phyloP scores from a whole-genome alignment of 2,888 invertebrate species.

The Drosophila limbata region DNA sequence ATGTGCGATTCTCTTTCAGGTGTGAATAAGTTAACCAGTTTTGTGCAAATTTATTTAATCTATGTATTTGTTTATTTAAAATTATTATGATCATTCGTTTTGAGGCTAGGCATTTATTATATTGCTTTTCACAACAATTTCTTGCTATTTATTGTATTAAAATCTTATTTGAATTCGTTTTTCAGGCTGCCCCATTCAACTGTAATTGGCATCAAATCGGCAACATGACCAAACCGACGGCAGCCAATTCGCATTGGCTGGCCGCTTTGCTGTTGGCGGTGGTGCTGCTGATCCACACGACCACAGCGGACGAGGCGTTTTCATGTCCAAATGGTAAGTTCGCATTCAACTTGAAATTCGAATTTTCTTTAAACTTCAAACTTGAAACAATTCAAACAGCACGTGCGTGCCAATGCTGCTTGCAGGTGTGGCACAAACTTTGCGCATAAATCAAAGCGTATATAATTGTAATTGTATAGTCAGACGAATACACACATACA shows the following conservation, averaged over 20 bases:
- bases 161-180: slow-evolving; percentile 14
- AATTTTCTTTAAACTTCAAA: slow-evolving; percentile 28
- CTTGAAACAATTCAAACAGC: slow-evolving; percentile 33
- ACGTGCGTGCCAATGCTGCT: slow-evolving; percentile 60
- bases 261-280: slow-evolving; percentile 83
- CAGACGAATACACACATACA: slow-evolving; percentile 21
- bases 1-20: slow-evolving; percentile 42
- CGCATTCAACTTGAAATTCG: slow-evolving; percentile 56
- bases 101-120: slow-evolving; percentile 7
- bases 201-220: slow-evolving; percentile 71
- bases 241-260: slow-evolving; percentile 85
- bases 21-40: slow-evolving; percentile 64
- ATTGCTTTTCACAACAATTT: slow-evolving; percentile 18
- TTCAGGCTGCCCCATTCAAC: slow-evolving; percentile 60
- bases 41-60: slow-evolving; percentile 3
- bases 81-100: slow-evolving; percentile 8
- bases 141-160: slow-evolving; percentile 49
- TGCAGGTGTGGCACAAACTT: slow-evolving; percentile 63
- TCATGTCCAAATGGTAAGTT: slow-evolving; percentile 85
- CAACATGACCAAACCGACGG: slow-evolving; percentile 84
- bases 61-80: slow-evolving; percentile 12
- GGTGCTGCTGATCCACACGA: slow-evolving; percentile 56
- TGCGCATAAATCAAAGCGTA: slow-evolving; percentile 66
- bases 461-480: slow-evolving; percentile 57
- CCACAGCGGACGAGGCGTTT: slow-evolving; percentile 83